These are phyloP conservation scores for Climacteris rufus DNA, from an alignment of 2,113 vertebrate genomes.

Conservation along the genomic window DNA sequence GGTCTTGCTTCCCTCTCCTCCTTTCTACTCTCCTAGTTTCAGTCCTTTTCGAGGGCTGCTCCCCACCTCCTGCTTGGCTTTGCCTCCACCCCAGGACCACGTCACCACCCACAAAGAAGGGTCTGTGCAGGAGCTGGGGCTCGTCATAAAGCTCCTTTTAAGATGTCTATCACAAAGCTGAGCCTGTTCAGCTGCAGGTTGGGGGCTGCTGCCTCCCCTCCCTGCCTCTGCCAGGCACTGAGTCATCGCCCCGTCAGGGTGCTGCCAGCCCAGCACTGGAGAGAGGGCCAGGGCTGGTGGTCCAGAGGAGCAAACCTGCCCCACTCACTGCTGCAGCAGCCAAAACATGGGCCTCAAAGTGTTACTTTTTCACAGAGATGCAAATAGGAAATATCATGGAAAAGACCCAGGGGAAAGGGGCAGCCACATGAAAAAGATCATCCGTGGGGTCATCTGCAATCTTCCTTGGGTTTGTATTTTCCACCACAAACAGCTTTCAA, in stretches of 20 bases:
- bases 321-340: fast-evolving
- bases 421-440: fast-evolving
- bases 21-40: background rate
- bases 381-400: background rate
- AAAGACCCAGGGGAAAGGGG: background rate
- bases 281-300: background rate
- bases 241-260: background rate
- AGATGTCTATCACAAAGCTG: conserved; percentile 64
- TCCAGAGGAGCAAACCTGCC: background rate
- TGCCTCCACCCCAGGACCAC: background rate
- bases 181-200: conserved; percentile 35
- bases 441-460: fast-evolving
- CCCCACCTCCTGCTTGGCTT: background rate
- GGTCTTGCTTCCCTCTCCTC: background rate
- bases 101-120: conserved; percentile 58
- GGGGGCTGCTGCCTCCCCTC: conserved; percentile 28
- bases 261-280: background rate
- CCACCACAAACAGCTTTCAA: background rate
- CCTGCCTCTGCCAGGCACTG: conserved; percentile 68
- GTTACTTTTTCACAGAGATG: background rate
- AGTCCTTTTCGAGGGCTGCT: background rate
- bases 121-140: conserved; percentile 21
- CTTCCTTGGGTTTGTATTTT: background rate
- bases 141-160: conserved; percentile 56
- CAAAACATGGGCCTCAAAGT: background rate